A percentile compares a stretch with the other conserved stretches of the same genome.
These are phyloP conservation scores for Clarias macrocephalus DNA, from an alignment of 2,113 vertebrate genomes.

Conservation along the genomic window DNA sequence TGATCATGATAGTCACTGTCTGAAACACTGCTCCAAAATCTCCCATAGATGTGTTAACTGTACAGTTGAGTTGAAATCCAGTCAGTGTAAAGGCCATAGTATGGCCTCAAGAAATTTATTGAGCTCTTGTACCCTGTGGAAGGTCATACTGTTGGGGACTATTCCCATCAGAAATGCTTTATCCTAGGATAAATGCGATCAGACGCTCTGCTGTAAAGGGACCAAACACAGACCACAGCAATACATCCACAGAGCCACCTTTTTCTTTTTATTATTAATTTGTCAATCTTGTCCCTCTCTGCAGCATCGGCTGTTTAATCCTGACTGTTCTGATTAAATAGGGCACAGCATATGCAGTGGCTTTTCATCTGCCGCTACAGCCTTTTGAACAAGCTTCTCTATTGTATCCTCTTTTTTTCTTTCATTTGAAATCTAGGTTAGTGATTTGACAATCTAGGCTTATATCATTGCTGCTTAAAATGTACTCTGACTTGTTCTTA, in stretches of 20 bases:
- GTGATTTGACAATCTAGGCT: slow-evolving; percentile 20
- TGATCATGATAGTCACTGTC: neutral
- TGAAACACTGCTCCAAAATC: too few relatives aligned
- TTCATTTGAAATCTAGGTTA: slow-evolving; percentile 44
- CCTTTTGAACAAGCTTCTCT: slow-evolving; percentile 50
- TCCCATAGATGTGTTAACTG: neutral
- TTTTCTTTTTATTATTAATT: neutral
- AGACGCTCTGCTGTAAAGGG: neutral
- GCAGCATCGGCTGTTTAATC: slow-evolving; percentile 44
- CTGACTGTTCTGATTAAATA: slow-evolving; percentile 42
- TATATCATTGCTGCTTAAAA: neutral
- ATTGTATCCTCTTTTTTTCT: slow-evolving; percentile 14
- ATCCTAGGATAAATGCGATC: neutral
- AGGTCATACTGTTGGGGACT: neutral
- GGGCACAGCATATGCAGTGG: slow-evolving; percentile 16
- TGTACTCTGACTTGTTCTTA: slow-evolving; percentile 25
- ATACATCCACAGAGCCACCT: neutral
- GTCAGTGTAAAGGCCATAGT: neutral
- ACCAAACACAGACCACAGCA: neutral
- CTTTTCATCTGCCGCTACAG: slow-evolving; percentile 42
- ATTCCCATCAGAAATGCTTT: neutral
- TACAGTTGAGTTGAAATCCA: neutral
- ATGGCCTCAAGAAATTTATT: neutral
- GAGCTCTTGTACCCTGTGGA: neutral
- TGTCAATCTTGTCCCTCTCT: slow-evolving; percentile 13